phyloP scores from a whole-genome alignment of 2,113 vertebrate species.

The Hippocampus zosterae region DNA sequence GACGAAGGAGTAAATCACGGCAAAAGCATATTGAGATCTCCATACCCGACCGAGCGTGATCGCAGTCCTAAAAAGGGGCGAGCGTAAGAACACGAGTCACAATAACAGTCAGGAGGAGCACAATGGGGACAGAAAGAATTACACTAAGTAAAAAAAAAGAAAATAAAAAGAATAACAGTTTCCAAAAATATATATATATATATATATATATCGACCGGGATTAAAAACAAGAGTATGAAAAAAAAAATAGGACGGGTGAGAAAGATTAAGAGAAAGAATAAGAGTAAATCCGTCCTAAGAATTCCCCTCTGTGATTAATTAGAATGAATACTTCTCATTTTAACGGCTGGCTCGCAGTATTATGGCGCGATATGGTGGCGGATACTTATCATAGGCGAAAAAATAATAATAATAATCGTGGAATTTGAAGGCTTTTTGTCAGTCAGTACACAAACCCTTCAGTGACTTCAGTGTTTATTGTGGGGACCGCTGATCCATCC shows the following conservation, averaged over 20 bases:
- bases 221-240: not conserved
- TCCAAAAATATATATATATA: too few species aligned
- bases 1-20: too few species aligned
- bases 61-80: too few species aligned
- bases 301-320: constrained; percentile 4
- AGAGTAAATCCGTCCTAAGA: not conserved
- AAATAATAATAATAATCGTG: not conserved
- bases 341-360: not conserved
- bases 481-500: constrained; percentile 46
- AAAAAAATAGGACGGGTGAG: not conserved
- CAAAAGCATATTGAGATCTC: too few species aligned
- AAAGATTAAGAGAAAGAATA: not conserved
- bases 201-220: not conserved
- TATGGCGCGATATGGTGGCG: not conserved
- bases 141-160: not conserved
- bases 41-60: too few species aligned
- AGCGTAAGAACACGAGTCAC: not conserved
- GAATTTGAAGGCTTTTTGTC: not conserved
- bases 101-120: not conserved
- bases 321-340: not conserved
- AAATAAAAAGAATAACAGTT: not conserved
- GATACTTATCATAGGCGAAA: not conserved
- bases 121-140: not conserved
- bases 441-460: constrained; percentile 10
- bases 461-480: constrained; percentile 57